Evolutionary conservation across 2,797 vertebrate species (phyloP).

Genomic region (Aselliscus stoliczkanus): DNA sequence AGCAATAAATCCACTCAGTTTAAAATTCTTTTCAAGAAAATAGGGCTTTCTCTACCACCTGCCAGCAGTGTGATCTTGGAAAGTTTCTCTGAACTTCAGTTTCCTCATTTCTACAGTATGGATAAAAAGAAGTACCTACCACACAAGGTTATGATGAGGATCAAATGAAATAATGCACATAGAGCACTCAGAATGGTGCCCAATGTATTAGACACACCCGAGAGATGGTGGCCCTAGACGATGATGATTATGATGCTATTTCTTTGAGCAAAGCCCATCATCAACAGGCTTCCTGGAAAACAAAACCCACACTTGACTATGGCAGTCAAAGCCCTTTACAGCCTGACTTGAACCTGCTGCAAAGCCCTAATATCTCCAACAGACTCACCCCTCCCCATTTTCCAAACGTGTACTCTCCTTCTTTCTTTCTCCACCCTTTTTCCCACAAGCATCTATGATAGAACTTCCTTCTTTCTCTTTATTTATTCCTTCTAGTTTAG

Average conservation of each 20-base stretch:
- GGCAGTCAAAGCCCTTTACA: background rate
- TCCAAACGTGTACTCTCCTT: background rate
- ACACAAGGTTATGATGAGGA: background rate
- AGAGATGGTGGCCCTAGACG: background rate
- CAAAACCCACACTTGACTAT: background rate
- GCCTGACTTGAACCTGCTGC: background rate
- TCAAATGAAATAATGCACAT: background rate
- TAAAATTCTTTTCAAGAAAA: constrained; percentile 33
- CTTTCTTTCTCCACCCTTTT: background rate
- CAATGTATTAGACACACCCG: background rate
- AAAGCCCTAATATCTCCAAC: background rate
- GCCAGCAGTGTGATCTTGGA: background rate
- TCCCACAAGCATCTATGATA: background rate
- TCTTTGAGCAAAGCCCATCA: constrained; percentile 1
- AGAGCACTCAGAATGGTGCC: background rate
- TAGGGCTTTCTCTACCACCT: background rate
- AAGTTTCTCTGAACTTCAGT: background rate
- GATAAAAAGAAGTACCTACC: background rate
- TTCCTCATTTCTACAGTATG: background rate
- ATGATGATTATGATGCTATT: background rate
- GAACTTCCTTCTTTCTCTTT: background rate
- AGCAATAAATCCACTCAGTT: background rate
- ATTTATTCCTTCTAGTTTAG: background rate
- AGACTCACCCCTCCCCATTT: background rate
- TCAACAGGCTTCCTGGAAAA: background rate